Evolutionary conservation across 2,888 invertebrate species (phyloP).

Genomic region (Himalopsyche anomala): DNA sequence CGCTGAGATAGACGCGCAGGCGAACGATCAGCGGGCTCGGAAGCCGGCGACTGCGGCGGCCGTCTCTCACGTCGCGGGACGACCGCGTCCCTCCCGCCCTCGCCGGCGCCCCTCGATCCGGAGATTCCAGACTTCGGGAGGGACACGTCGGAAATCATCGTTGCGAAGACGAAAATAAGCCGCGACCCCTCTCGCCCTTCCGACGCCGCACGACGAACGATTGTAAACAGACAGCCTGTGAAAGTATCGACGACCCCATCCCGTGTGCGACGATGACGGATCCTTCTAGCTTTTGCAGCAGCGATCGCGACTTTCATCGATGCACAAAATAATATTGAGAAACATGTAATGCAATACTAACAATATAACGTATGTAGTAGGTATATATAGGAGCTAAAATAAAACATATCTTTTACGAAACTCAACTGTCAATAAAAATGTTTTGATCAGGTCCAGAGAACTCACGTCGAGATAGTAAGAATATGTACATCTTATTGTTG

Average conservation of each 20-base stretch:
- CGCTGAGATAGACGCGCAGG: constrained; percentile 49
- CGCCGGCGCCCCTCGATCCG: constrained; percentile 73
- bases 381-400: too few species aligned
- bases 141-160: not conserved
- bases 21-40: constrained; percentile 67
- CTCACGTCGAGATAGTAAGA: too few species aligned
- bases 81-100: constrained; percentile 78
- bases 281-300: too few species aligned
- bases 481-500: too few species aligned
- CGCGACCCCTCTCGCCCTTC: not conserved
- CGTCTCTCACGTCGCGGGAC: constrained; percentile 74
- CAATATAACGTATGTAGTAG: too few species aligned
- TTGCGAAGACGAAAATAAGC: not conserved
- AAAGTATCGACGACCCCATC: not conserved
- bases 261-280: not conserved
- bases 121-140: constrained; percentile 69
- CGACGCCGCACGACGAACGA: not conserved
- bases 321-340: not conserved
- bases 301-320: not conserved
- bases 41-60: constrained; percentile 71
- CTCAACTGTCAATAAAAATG: too few species aligned
- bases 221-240: constrained; percentile 24
- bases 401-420: too few species aligned
- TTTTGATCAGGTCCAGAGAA: too few species aligned
- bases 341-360: too few species aligned